Base-by-base conservation (phyloP, 1,140 invertebrate genomes). In the Sycophaga agraensis region DNA sequence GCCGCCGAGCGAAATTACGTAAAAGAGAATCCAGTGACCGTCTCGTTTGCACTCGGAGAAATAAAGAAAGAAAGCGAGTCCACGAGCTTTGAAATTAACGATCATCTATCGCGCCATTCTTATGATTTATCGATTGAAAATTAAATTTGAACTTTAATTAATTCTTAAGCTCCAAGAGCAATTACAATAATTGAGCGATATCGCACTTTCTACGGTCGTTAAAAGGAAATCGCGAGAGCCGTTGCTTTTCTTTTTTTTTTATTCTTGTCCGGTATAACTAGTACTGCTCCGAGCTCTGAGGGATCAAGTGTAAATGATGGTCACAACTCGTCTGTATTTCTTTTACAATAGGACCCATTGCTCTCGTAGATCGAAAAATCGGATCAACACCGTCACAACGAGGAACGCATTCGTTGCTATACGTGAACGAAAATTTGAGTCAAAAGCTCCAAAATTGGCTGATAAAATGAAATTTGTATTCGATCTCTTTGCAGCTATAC, bases 1-100 rank as follows among this genome's bases (percentile, higher is more conserved):
- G 61, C 55, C 56, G 59, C 67, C 63, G 56, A 51, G 46, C 61
- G 56, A 68, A 72, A 71, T 72, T 69, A 56, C 66, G 69, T 63
- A 68, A 72, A 69, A 4, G 59, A 35, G 66, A 69, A 69, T 71
- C 64, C 65, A 64, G 66, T 71, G 66, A 69, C 67, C 51, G 46
- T 37, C 31, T 58, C 28, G 28, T 31, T 4, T 11, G 28, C 28
- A 31, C 28, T 6, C 28, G 11, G 11, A 31, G 28, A 31, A 11
- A 31, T 4, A 53, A n/a, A 53, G 21, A 53, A n/a, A 28, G 24
- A 17, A 22, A 8, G 50, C 21, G 35, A 16, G 6, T 35, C 60
- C 31, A 46, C 56, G 40, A 21, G 31, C 55, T 48, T 48, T 46
- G 49, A 53, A 60, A 68, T 66, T 69, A 56, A 43, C 28, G 51